These are phyloP conservation scores for Eupithecia inturbata DNA, from an alignment of 2,888 invertebrate genomes.

Conservation along the genomic window DNA sequence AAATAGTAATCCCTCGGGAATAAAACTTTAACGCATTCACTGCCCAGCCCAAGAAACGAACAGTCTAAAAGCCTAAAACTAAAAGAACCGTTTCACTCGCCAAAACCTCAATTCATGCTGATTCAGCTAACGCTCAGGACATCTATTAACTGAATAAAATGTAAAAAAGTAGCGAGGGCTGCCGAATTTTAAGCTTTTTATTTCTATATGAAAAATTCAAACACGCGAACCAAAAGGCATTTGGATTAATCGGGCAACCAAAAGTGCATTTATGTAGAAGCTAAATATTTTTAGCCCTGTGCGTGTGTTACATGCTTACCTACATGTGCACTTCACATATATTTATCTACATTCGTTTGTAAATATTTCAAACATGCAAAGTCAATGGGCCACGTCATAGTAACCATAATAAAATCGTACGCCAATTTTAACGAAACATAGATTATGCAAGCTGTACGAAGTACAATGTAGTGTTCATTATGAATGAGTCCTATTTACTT, in stretches of 20 bases:
- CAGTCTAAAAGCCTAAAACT: not conserved
- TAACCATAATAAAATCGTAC: no score
- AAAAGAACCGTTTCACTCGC: not conserved
- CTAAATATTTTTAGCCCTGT: slow-evolving; percentile 4
- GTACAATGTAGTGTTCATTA: no score
- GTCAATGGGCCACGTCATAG: no score
- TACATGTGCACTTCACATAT: no score
- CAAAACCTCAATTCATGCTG: not conserved
- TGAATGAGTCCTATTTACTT: no score
- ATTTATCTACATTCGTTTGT: not conserved
- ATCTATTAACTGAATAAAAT: slow-evolving; percentile 8
- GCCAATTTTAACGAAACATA: no score
- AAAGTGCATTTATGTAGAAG: slow-evolving; percentile 11
- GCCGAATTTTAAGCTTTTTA: slow-evolving; percentile 9
- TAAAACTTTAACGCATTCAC: no score
- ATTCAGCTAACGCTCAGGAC: slow-evolving; percentile 6
- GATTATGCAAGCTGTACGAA: no score
- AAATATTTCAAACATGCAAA: no score
- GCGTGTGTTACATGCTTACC: not conserved
- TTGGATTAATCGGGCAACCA: slow-evolving; percentile 9
- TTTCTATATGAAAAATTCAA: slow-evolving; percentile 7
- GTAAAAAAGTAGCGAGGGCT: not conserved
- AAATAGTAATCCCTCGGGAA: no score
- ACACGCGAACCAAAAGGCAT: slow-evolving; percentile 11
- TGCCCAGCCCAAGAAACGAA: no score